Conservation (phyloP, 2,888 invertebrate genomes). For the Clusia tigrina region DNA sequence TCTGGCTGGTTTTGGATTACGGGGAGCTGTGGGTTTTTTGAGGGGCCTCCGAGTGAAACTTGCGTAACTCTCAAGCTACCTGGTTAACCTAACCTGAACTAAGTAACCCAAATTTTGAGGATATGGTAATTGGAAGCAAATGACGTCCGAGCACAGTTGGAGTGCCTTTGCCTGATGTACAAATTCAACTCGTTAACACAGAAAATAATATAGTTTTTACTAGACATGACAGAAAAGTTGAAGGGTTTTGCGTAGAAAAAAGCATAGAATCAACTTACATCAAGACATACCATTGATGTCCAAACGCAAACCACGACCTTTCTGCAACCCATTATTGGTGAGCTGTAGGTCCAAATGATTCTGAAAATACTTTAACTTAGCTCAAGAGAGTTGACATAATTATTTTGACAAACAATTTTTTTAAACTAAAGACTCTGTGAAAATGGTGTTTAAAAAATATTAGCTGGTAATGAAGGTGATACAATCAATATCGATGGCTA, state of each 20-base stretch:
- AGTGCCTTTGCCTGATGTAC: slow-evolving; percentile 31
- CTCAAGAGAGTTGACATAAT: slow-evolving; percentile 72
- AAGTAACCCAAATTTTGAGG: slow-evolving; percentile 77
- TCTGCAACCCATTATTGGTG: no score
- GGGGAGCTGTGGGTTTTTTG: no score
- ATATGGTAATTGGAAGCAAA: slow-evolving; percentile 46
- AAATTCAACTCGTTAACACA: slow-evolving; percentile 40
- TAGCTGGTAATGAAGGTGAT: slow-evolving; percentile 78
- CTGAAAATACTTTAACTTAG: slow-evolving; percentile 8
- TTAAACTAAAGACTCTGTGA: slow-evolving; percentile 84
- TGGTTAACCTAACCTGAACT: no score
- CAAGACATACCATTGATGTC: no score
- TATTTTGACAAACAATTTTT: slow-evolving; percentile 91
- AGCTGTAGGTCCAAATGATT: slow-evolving; percentile 40
- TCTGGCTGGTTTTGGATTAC: no score
- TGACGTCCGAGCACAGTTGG: slow-evolving; percentile 37
- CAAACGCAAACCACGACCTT: no score
- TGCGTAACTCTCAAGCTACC: no score
- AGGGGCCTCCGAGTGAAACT: no score
- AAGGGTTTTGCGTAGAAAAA: neutral
- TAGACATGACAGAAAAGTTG: neutral
- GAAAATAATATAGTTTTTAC: slow-evolving; percentile 39
- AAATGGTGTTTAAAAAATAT: slow-evolving; percentile 74
- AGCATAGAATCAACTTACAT: no score
- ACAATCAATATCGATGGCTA: slow-evolving; percentile 89